Evolutionary conservation across 2,797 vertebrate species (phyloP).

Genomic region (Cheirogaleus major): DNA sequence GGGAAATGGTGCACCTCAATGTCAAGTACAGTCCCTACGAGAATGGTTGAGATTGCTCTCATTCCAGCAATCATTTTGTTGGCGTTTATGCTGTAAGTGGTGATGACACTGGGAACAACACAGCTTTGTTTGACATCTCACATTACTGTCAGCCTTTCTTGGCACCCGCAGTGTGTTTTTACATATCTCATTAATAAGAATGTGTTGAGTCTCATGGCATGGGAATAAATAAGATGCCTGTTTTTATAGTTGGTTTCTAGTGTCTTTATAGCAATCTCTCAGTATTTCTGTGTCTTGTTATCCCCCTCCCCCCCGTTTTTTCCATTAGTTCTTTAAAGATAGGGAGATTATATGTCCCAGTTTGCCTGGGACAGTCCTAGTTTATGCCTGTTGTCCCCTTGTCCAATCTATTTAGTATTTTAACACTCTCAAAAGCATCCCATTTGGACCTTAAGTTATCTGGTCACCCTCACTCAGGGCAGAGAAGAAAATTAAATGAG

Average conservation of each 20-base stretch:
- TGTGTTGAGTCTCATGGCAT: not conserved
- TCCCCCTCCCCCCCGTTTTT: not conserved
- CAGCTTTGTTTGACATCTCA: not conserved
- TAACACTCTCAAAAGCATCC: not conserved
- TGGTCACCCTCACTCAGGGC: not conserved
- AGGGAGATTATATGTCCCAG: not conserved
- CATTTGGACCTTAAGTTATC: not conserved
- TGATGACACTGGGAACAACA: not conserved
- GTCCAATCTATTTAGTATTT: not conserved
- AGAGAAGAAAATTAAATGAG: not conserved
- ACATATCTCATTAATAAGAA: not conserved
- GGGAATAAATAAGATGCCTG: not conserved
- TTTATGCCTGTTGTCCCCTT: not conserved
- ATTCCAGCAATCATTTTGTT: not conserved
- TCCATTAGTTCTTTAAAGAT: not conserved
- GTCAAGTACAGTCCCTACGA: not conserved
- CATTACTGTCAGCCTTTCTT: not conserved
- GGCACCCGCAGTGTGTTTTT: not conserved
- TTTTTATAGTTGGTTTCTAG: not conserved
- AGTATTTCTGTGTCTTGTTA: not conserved
- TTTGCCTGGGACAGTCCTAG: not conserved
- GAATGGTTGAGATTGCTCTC: not conserved
- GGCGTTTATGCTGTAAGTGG: not conserved
- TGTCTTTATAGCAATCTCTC: not conserved
- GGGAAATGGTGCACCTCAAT: not conserved